phyloP scores from a whole-genome alignment of 1,140 invertebrate genomes.

The Colletes latitarsis region DNA sequence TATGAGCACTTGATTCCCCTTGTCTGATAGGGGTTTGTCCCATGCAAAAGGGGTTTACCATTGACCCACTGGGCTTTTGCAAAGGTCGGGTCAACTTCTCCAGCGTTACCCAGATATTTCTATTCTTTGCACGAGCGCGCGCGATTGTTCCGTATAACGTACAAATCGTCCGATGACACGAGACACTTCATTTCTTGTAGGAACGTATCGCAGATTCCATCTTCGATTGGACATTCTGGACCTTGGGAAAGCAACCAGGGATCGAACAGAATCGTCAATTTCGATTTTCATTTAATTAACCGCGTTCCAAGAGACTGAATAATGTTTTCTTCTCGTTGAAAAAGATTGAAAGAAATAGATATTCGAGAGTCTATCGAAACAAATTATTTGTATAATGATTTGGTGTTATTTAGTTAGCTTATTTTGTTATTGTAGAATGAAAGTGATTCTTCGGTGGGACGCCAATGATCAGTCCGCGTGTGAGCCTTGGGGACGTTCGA shows the following conservation, averaged over 20 bases:
- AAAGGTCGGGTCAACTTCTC: constrained; percentile 56
- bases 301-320: too few relatives aligned
- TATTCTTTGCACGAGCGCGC: constrained; percentile 26
- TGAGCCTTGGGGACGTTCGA: constrained; percentile 38
- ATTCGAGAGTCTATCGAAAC: too few relatives aligned
- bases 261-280: too few relatives aligned
- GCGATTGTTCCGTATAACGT: neutral
- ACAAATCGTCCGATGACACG: neutral
- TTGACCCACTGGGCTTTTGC: constrained; percentile 63
- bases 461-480: constrained; percentile 34
- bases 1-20: constrained; percentile 59
- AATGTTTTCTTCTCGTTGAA: too few relatives aligned
- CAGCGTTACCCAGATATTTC: constrained; percentile 30
- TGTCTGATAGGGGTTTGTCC: constrained; percentile 57
- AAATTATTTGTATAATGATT: too few relatives aligned
- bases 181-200: neutral
- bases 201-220: neutral
- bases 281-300: too few relatives aligned
- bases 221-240: neutral
- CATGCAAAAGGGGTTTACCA: constrained; percentile 59
- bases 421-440: constrained; percentile 26
- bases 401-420: too few relatives aligned
- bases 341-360: too few relatives aligned
- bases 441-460: constrained; percentile 8
- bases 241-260: too few relatives aligned